Conservation (phyloP, 2,113 vertebrate genomes). For the Crotalus horridus region DNA sequence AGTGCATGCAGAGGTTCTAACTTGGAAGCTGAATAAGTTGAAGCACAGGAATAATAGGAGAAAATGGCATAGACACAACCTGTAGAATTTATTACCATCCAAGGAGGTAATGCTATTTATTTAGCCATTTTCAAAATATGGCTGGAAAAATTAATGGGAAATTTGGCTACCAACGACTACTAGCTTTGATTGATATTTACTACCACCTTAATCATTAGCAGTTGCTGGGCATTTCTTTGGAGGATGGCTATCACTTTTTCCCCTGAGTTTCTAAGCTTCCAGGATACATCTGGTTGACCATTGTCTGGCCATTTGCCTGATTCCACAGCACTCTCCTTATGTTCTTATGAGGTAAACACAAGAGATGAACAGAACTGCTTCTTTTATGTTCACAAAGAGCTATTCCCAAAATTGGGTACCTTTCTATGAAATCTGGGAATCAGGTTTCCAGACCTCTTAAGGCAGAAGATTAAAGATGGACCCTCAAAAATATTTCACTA, state of each 20-base stretch:
- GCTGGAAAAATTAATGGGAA: neutral
- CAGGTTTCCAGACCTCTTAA: neutral
- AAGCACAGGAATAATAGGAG: neutral
- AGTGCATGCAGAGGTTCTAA: neutral
- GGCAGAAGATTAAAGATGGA: neutral
- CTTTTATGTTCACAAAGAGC: neutral
- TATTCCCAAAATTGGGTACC: neutral
- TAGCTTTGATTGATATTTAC: neutral
- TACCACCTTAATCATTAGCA: neutral
- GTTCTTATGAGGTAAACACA: neutral
- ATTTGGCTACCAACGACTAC: neutral
- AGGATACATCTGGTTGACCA: neutral
- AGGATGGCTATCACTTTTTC: neutral
- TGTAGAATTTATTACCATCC: neutral
- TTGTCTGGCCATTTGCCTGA: neutral
- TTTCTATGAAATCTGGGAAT: neutral
- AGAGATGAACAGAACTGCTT: neutral
- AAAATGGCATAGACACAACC: neutral
- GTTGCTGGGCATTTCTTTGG: neutral
- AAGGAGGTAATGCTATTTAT: neutral
- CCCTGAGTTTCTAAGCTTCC: neutral
- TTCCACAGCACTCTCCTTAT: neutral
- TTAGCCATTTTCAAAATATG: neutral
- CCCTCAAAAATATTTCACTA: neutral
- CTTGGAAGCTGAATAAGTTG: neutral